phyloP scores from a whole-genome alignment of 2,888 invertebrate genomes.

The Troglohyphantes excavatus region DNA sequence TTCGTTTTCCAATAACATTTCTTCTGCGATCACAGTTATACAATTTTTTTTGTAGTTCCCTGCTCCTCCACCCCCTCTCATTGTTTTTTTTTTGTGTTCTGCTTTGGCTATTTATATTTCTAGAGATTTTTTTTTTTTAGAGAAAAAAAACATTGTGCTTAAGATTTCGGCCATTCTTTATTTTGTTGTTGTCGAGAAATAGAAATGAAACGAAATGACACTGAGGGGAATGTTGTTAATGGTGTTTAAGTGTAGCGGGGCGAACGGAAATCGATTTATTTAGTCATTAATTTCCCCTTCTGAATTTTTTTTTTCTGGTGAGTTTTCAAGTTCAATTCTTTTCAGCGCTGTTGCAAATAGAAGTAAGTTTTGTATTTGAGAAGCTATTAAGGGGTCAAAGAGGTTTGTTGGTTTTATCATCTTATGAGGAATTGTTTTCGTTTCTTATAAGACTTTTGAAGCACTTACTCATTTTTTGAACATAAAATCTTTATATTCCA shows the following conservation, averaged over 20 bases:
- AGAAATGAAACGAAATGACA: conserved; percentile 62
- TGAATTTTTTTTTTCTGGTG: background rate
- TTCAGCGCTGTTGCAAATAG: conserved; percentile 2
- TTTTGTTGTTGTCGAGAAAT: conserved; percentile 50
- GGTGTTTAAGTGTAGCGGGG: conserved; percentile 52
- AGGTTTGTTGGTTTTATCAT: background rate
- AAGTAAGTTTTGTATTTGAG: background rate
- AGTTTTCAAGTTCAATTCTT: conserved; percentile 14
- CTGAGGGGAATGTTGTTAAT: conserved; percentile 61
- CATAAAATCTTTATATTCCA: background rate
- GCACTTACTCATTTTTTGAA: background rate
- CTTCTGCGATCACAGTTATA: conserved; percentile 43
- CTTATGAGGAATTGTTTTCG: background rate
- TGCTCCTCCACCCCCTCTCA: conserved; percentile 16
- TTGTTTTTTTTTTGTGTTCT: conserved; percentile 55
- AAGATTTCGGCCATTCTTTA: conserved; percentile 61
- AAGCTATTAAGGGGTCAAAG: background rate
- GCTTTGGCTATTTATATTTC: conserved; percentile 34
- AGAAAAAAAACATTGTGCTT: conserved; percentile 43
- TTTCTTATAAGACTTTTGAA: background rate
- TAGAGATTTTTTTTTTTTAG: conserved; percentile 7
- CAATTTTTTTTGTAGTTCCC: conserved; percentile 29
- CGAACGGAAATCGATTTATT: conserved; percentile 52
- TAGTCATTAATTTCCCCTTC: conserved; percentile 53
- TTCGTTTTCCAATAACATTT: conserved; percentile 73